A percentile compares a stretch with the other conserved stretches of the same genome.
Conservation (phyloP, 2,113 vertebrate species). For the Oxygymnocypris stewartii region DNA sequence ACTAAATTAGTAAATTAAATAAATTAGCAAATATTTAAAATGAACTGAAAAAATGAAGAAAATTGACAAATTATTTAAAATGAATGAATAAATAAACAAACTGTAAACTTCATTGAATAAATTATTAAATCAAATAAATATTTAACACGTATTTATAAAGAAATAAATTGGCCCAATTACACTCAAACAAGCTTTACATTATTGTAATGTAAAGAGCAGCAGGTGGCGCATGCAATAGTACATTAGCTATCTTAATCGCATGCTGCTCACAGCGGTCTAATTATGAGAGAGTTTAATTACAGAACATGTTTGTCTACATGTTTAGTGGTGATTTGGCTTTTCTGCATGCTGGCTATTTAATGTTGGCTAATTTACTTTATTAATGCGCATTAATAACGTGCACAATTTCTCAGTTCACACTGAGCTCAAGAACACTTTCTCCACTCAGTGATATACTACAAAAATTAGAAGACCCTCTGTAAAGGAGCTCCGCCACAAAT, state of each 20-base stretch:
- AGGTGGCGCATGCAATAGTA: constrained; percentile 12
- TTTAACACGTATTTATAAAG: not conserved
- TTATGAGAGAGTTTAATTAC: constrained; percentile 42
- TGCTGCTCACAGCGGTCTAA: constrained; percentile 37
- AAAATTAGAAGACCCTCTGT: not conserved
- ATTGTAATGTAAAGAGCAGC: constrained; percentile 42
- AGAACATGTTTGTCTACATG: not conserved
- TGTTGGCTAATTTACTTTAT: constrained; percentile 1
- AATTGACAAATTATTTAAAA: not conserved
- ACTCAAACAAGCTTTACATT: constrained; percentile 46
- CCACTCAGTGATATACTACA: not conserved
- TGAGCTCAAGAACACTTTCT: not conserved
- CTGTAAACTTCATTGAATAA: not conserved
- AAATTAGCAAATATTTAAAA: no score
- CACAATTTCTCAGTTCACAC: not conserved
- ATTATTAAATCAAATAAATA: not conserved
- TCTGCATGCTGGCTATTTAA: not conserved
- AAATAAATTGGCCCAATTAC: constrained; percentile 44
- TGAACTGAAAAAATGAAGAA: not conserved
- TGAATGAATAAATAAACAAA: not conserved
- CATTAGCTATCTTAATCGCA: constrained; percentile 40
- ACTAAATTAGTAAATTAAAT: not conserved
- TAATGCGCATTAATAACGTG: not conserved
- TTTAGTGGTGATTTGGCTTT: not conserved
- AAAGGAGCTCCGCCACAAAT: no score